Evolutionary conservation across 2,113 vertebrate genomes (phyloP).

Genomic region (Setophaga kirtlandii): DNA sequence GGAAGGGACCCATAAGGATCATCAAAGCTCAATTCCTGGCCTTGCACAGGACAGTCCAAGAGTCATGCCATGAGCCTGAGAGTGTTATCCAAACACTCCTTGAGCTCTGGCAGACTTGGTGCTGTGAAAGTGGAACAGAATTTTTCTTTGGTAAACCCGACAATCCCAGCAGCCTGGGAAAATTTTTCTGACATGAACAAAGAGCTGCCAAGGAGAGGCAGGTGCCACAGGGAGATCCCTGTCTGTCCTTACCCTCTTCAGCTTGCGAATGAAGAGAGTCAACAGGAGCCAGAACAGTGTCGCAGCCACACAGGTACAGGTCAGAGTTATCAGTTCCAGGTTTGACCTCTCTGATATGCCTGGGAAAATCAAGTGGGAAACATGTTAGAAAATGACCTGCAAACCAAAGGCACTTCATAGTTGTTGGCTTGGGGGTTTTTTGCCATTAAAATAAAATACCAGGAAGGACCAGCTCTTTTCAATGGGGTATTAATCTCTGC

Average conservation of each 20-base stretch:
- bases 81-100: background rate
- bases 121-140: background rate
- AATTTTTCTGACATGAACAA: background rate
- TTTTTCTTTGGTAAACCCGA: background rate
- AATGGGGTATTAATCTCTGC: constrained; percentile 28
- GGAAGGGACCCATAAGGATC: background rate
- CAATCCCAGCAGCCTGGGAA: background rate
- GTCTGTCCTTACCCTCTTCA: constrained; percentile 80
- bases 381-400: background rate
- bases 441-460: constrained; percentile 14
- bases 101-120: background rate
- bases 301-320: constrained; percentile 89
- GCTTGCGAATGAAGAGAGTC: constrained; percentile 90
- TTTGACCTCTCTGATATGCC: constrained; percentile 82
- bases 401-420: background rate
- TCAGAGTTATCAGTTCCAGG: constrained; percentile 87
- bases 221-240: background rate
- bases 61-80: background rate
- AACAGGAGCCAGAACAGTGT: constrained; percentile 91
- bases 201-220: background rate
- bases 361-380: constrained; percentile 64
- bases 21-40: background rate
- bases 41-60: background rate
- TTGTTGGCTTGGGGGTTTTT: background rate
- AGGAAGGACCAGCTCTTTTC: constrained; percentile 14